Percentiles rank a stretch among this genome's conserved stretches.
Conservation (phyloP, 2,113 vertebrate genomes). For the Miniopterus natalensis region DNA sequence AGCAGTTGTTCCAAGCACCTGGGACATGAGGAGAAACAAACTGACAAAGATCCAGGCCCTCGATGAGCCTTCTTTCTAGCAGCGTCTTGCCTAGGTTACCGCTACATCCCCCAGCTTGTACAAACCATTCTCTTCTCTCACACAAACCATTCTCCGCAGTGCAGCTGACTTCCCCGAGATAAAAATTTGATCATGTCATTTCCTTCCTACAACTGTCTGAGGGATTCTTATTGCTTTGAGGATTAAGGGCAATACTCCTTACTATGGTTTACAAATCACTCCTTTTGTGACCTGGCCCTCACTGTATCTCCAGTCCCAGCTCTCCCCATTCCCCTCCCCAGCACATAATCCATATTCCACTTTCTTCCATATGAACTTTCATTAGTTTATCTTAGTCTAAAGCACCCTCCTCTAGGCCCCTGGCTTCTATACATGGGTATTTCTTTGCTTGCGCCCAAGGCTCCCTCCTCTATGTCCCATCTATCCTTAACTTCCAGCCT, state of each 20-base stretch:
- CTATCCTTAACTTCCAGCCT: not conserved
- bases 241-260: not conserved
- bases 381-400: not conserved
- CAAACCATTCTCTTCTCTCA: not conserved
- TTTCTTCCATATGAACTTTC: not conserved
- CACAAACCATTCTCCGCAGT: not conserved
- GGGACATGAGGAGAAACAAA: not conserved
- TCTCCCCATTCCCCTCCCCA: not conserved
- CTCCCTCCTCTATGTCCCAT: not conserved
- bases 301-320: not conserved
- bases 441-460: no score
- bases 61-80: not conserved
- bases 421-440: fast-evolving
- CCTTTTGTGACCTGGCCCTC: not conserved
- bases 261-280: not conserved
- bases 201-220: not conserved
- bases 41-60: not conserved
- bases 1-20: not conserved
- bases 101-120: not conserved
- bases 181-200: not conserved
- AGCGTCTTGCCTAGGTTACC: not conserved
- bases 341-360: not conserved
- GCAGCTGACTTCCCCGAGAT: not conserved
- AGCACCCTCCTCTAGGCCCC: no score
- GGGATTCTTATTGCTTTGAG: not conserved